Conservation (phyloP, 2,888 invertebrate species). For the Agonopterix alstromeriana region DNA sequence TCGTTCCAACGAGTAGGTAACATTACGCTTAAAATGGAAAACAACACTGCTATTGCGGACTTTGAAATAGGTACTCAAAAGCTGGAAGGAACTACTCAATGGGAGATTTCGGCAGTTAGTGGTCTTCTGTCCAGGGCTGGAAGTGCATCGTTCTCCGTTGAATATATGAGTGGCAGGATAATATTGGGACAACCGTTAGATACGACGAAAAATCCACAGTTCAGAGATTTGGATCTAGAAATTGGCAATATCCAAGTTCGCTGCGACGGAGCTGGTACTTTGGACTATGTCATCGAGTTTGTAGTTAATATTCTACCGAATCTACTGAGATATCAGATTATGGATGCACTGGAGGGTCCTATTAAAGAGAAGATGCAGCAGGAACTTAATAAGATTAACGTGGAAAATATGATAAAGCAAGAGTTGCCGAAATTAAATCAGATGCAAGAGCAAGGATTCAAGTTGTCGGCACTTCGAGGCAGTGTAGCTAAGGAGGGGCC, state of each 20-base stretch:
- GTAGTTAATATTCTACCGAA: conserved; percentile 89
- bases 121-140: conserved; percentile 83
- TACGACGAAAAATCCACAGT: conserved; percentile 81
- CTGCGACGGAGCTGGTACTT: conserved; percentile 90
- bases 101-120: conserved; percentile 84
- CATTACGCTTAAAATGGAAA: conserved; percentile 82
- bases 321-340: conserved; percentile 89
- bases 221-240: conserved; percentile 86
- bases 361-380: conserved; percentile 84
- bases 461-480: conserved; percentile 49
- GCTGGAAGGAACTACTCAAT: conserved; percentile 85
- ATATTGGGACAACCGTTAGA: conserved; percentile 86
- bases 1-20: conserved; percentile 90
- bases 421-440: conserved; percentile 81
- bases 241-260: conserved; percentile 90
- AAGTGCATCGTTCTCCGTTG: conserved; percentile 85
- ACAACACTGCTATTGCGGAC: conserved; percentile 81
- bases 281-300: conserved; percentile 90
- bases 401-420: conserved; percentile 84
- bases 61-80: conserved; percentile 88
- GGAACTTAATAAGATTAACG: conserved; percentile 83
- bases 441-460: conserved; percentile 67
- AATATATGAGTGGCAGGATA: conserved; percentile 83
- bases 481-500: conserved; percentile 23
- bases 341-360: conserved; percentile 89